A percentile compares a stretch with the other conserved stretches of the same genome.
These are phyloP conservation scores for Anodontia alba DNA, from an alignment of 2,888 invertebrate genomes.

Conservation along the genomic window DNA sequence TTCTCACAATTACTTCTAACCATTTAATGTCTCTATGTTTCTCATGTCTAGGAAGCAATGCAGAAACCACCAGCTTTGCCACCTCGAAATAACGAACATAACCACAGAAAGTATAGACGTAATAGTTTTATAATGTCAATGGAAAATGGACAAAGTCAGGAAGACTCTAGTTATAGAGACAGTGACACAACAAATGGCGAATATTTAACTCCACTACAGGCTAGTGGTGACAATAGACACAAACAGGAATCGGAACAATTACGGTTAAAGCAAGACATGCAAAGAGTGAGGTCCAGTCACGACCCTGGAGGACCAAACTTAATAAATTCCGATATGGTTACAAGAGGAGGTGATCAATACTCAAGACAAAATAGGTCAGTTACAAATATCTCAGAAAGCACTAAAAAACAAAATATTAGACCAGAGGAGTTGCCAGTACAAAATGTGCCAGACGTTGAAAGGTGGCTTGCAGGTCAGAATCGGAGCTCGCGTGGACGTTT, in stretches of 20 bases:
- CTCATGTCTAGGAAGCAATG: conserved; percentile 44
- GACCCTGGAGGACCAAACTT: conserved; percentile 13
- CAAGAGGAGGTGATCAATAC: not conserved
- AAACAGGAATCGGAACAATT: conserved; percentile 14
- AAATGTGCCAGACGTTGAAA: conserved; percentile 59
- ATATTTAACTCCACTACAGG: conserved; percentile 48
- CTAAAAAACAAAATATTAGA: conserved; percentile 23
- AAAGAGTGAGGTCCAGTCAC: conserved; percentile 17
- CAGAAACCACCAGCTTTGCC: conserved; percentile 61
- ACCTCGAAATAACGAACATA: conserved; percentile 57
- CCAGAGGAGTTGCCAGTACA: conserved; percentile 42
- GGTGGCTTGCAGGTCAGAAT: conserved; percentile 55
- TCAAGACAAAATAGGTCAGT: conserved; percentile 19
- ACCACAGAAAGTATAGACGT: conserved; percentile 61
- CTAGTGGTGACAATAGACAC: conserved; percentile 47
- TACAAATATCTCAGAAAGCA: not conserved
- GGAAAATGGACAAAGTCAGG: conserved; percentile 49
- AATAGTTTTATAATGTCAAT: conserved; percentile 69
- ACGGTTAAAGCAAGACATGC: not conserved
- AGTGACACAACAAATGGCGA: conserved; percentile 38
- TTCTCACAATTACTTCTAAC: too few species aligned
- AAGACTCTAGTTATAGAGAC: conserved; percentile 15
- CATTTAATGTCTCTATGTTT: not conserved
- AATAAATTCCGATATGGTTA: not conserved
- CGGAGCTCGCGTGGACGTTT: conserved; percentile 51